These are phyloP conservation scores for Diaprepes abbreviatus DNA, from an alignment of 2,888 invertebrate genomes.

Conservation along the genomic window DNA sequence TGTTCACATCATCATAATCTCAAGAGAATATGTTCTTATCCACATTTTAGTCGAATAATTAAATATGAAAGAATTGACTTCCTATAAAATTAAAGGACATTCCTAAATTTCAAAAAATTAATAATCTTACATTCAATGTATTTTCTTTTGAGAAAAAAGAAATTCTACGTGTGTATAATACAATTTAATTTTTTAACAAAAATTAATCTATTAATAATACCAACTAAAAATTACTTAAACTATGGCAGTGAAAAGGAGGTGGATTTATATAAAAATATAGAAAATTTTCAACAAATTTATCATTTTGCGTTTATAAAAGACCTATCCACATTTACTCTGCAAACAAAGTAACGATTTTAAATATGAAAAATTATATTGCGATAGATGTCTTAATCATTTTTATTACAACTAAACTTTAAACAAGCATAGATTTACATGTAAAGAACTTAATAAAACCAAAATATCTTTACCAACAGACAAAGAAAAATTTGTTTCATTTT, in stretches of 20 bases:
- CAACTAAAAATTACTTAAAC: not conserved
- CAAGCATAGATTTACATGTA: not conserved
- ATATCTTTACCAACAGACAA: not conserved
- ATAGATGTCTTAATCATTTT: no score
- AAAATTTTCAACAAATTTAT: no score
- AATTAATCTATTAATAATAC: no score
- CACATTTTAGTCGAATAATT: not conserved
- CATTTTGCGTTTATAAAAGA: slow-evolving; percentile 11
- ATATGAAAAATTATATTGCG: no score
- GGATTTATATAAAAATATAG: not conserved
- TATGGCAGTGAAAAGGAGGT: not conserved
- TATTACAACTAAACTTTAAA: not conserved
- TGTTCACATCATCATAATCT: no score
- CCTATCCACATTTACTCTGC: slow-evolving; percentile 1
- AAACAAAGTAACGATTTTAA: slow-evolving; percentile 8
- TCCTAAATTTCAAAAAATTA: no score
- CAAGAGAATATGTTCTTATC: not conserved
- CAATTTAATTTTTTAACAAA: slow-evolving; percentile 8
- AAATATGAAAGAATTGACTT: no score
- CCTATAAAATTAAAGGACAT: no score
- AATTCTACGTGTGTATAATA: not conserved
- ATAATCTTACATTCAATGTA: no score
- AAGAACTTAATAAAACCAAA: not conserved
- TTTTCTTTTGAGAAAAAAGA: no score
- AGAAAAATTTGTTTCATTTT: no score